Evolutionary conservation across 2,797 vertebrate genomes (phyloP).

Genomic region (Alauda arvensis): DNA sequence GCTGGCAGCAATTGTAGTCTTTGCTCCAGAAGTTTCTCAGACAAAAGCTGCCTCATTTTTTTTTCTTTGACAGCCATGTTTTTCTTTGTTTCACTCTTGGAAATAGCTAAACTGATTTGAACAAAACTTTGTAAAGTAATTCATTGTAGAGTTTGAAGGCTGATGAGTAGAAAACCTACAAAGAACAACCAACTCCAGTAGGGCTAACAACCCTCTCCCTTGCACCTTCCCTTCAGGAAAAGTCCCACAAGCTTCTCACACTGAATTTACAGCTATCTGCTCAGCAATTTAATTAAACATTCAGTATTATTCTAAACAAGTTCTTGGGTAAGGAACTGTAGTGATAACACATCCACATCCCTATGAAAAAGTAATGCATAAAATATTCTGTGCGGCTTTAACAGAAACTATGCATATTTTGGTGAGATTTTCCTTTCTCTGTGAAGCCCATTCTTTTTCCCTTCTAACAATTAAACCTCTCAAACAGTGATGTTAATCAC

Average conservation of each 20-base stretch:
- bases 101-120: not conserved
- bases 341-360: not conserved
- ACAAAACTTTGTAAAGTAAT: not conserved
- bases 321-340: not conserved
- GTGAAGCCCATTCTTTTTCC: not conserved
- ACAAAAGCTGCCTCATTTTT: not conserved
- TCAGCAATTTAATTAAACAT: not conserved
- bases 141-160: not conserved
- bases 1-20: not conserved
- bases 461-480: not conserved
- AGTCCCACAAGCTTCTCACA: not conserved
- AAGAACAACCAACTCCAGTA: not conserved
- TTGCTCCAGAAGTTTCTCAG: not conserved
- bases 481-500: not conserved
- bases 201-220: not conserved
- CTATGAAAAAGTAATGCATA: not conserved
- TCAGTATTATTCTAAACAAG: not conserved
- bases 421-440: not conserved
- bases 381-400: not conserved
- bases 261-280: not conserved
- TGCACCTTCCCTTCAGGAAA: not conserved
- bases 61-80: not conserved
- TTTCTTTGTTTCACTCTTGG: not conserved
- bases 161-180: not conserved
- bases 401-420: not conserved